Conservation (phyloP, 2,797 vertebrate genomes). For the Bradypodion ventrale region DNA sequence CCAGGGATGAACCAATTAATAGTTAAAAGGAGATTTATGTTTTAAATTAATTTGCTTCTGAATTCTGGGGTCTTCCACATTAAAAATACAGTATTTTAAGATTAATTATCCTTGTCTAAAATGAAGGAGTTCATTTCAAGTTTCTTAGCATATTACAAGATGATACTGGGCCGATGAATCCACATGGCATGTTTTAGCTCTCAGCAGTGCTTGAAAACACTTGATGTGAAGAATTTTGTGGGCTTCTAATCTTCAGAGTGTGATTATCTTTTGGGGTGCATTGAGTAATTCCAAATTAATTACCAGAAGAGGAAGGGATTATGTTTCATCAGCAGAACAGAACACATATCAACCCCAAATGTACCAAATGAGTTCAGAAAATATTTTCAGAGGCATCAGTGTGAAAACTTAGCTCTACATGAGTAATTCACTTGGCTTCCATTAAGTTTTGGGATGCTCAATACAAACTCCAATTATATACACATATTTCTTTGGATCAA, state of each 20-base stretch:
- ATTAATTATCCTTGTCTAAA: slow-evolving; percentile 78
- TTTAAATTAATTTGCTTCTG: slow-evolving; percentile 81
- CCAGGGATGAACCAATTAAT: slow-evolving; percentile 80
- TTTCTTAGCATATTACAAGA: slow-evolving; percentile 60
- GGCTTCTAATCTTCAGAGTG: slow-evolving; percentile 57
- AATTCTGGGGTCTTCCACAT: slow-evolving; percentile 73
- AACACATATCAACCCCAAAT: slow-evolving; percentile 43
- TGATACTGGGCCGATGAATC: slow-evolving; percentile 50
- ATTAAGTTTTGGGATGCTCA: background rate
- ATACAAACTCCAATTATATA: background rate
- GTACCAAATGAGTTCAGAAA: slow-evolving; percentile 34
- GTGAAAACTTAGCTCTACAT: slow-evolving; percentile 24
- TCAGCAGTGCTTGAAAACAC: slow-evolving; percentile 58
- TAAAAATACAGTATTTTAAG: slow-evolving; percentile 81
- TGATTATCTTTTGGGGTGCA: slow-evolving; percentile 33
- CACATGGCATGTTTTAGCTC: slow-evolving; percentile 55
- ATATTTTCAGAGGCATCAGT: background rate
- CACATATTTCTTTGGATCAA: background rate
- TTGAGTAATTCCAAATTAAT: slow-evolving; percentile 67
- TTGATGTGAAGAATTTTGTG: slow-evolving; percentile 65
- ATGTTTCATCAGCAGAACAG: slow-evolving; percentile 60
- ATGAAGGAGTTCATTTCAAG: slow-evolving; percentile 76
- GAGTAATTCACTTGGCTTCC: background rate
- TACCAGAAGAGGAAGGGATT: slow-evolving; percentile 61
- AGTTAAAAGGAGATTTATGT: slow-evolving; percentile 79